phyloP scores from a whole-genome alignment of 2,113 vertebrate species.

The Sapayoa aenigma region DNA sequence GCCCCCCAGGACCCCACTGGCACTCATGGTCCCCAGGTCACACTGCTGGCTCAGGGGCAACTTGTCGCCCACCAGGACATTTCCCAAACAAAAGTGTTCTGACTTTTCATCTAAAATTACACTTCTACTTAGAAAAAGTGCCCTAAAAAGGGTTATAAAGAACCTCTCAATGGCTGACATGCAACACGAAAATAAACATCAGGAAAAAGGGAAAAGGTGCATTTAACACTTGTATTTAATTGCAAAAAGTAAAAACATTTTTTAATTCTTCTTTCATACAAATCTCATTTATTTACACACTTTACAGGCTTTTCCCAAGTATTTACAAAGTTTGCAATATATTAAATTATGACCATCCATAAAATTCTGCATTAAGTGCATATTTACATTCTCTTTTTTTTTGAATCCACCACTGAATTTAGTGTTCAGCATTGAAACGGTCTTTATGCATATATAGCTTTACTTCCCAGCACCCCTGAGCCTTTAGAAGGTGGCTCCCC shows the following conservation, averaged over 20 bases:
- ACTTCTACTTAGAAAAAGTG: background rate
- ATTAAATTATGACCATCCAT: constrained; percentile 49
- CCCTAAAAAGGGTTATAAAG: background rate
- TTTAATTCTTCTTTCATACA: constrained; percentile 49
- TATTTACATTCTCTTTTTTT: constrained; percentile 49
- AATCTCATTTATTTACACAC: constrained; percentile 67
- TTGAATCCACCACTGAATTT: background rate
- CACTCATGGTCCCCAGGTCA: background rate
- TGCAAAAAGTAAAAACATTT: constrained; percentile 71
- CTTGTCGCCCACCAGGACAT: background rate
- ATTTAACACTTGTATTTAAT: constrained; percentile 53
- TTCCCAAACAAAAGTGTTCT: background rate
- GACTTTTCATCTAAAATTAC: background rate
- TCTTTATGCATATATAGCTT: constrained; percentile 19
- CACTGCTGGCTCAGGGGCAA: background rate
- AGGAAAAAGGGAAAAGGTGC: background rate
- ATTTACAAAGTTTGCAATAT: constrained; percentile 56
- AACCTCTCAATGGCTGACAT: background rate
- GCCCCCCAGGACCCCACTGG: background rate
- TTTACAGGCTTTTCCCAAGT: constrained; percentile 47
- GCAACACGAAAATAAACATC: background rate
- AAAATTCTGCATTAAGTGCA: constrained; percentile 61
- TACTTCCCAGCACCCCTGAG: constrained; percentile 41
- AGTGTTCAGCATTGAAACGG: constrained; percentile 8
- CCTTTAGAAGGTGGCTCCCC: background rate